Evolutionary conservation across 2,888 invertebrate species (phyloP).

Genomic region (Melanophora roralis): DNA sequence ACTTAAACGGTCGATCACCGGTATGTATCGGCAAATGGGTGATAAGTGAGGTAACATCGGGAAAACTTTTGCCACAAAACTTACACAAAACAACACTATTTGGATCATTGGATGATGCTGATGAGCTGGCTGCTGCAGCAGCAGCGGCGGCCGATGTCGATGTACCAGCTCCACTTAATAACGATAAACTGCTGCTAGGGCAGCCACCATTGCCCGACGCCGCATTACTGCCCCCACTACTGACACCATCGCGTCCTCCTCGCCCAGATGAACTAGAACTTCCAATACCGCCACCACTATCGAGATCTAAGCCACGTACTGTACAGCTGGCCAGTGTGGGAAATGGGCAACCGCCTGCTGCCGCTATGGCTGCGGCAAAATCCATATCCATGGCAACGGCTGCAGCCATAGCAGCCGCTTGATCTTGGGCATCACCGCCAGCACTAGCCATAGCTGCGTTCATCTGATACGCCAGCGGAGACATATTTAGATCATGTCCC

Average conservation of each 20-base stretch:
- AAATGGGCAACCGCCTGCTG: slow-evolving; percentile 67
- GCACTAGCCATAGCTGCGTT: slow-evolving; percentile 73
- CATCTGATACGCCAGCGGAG: slow-evolving; percentile 76
- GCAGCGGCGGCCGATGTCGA: slow-evolving; percentile 72
- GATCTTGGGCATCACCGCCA: slow-evolving; percentile 73
- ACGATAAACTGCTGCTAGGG: slow-evolving; percentile 64
- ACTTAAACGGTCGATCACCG: slow-evolving; percentile 93
- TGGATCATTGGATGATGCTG: slow-evolving; percentile 78
- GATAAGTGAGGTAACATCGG: slow-evolving; percentile 91
- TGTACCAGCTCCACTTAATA: slow-evolving; percentile 67
- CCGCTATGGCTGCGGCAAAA: slow-evolving; percentile 69
- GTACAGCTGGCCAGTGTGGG: slow-evolving; percentile 68
- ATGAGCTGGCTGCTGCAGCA: slow-evolving; percentile 71
- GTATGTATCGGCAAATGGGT: slow-evolving; percentile 93
- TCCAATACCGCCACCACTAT: slow-evolving; percentile 67
- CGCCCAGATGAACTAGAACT: slow-evolving; percentile 62
- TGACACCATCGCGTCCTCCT: slow-evolving; percentile 63
- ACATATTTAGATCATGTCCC: slow-evolving; percentile 72
- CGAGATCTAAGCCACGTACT: slow-evolving; percentile 62
- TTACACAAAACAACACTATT: slow-evolving; percentile 91
- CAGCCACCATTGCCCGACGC: slow-evolving; percentile 72
- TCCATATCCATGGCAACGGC: slow-evolving; percentile 72
- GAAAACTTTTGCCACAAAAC: slow-evolving; percentile 95
- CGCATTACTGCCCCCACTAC: slow-evolving; percentile 65
- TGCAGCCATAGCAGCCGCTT: slow-evolving; percentile 73